phyloP scores from a whole-genome alignment of 2,797 vertebrate genomes.

The Merluccius polli region DNA sequence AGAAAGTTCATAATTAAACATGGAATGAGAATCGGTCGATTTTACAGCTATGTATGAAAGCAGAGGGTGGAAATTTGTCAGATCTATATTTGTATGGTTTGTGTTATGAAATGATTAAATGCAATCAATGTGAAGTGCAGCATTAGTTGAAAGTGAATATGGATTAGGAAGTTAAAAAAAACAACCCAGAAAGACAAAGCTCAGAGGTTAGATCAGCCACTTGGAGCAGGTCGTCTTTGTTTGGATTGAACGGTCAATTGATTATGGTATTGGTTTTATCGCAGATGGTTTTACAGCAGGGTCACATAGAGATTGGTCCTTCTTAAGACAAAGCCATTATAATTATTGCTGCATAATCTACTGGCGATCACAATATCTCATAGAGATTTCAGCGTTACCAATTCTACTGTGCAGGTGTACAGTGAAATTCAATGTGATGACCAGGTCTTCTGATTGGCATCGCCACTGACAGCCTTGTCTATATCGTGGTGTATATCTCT shows the following conservation, averaged over 20 bases:
- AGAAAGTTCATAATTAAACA: conserved; percentile 25
- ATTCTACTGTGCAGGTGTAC: conserved; percentile 38
- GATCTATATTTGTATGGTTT: conserved; percentile 18
- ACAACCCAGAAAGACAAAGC: conserved; percentile 22
- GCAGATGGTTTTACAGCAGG: conserved; percentile 22
- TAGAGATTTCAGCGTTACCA: conserved; percentile 20
- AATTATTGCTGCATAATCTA: conserved; percentile 29
- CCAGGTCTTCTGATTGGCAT: conserved; percentile 47
- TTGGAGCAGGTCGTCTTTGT: conserved; percentile 13
- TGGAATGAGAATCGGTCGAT: background rate
- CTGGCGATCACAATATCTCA: conserved; percentile 29
- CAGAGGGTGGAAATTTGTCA: background rate
- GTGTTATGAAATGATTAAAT: conserved; percentile 31
- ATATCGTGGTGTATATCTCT: conserved; percentile 60
- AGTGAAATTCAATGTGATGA: conserved; percentile 56
- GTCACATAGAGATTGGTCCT: conserved; percentile 19
- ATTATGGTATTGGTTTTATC: conserved; percentile 42
- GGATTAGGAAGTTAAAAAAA: conserved; percentile 19
- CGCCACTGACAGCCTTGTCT: conserved; percentile 51
- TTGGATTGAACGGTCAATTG: conserved; percentile 39
- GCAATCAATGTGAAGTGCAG: conserved; percentile 28
- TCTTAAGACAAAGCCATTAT: conserved; percentile 23
- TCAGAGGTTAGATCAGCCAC: conserved; percentile 35
- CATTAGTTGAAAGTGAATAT: conserved; percentile 30
- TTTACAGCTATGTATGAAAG: conserved; percentile 11